Evolutionary conservation across 2,797 vertebrate genomes (phyloP).

Genomic region (Aplochiton taeniatus): DNA sequence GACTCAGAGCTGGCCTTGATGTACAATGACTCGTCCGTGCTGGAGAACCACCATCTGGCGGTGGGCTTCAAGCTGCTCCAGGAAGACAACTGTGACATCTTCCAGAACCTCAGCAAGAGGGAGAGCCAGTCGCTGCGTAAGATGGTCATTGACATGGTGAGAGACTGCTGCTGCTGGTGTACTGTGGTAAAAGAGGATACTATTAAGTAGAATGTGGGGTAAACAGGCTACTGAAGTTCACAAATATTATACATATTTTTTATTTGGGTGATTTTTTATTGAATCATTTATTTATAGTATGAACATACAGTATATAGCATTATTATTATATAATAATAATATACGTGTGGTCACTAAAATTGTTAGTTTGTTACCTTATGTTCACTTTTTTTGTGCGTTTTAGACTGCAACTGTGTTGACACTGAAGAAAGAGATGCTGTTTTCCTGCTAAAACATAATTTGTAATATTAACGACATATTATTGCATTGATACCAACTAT

Average conservation of each 20-base stretch:
- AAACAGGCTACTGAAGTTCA: too few species aligned
- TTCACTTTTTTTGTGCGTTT: too few species aligned
- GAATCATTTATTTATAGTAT: too few species aligned
- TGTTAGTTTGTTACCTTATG: too few species aligned
- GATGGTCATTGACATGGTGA: conserved; percentile 93
- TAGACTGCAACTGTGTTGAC: too few species aligned
- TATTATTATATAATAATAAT: too few species aligned
- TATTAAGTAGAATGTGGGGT: too few species aligned
- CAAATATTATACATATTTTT: not conserved
- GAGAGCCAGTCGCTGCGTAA: conserved; percentile 86
- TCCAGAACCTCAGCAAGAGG: conserved; percentile 88
- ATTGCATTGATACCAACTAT: not conserved
- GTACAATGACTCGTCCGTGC: conserved; percentile 90
- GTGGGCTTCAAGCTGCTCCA: conserved; percentile 94
- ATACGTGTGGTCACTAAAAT: too few species aligned
- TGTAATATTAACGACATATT: not conserved
- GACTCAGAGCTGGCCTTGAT: conserved; percentile 92
- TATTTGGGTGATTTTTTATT: not conserved
- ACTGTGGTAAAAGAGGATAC: too few species aligned
- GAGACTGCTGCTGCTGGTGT: conserved; percentile 21
- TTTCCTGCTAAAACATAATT: too few species aligned
- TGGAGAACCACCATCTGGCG: conserved; percentile 93
- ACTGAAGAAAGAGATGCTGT: too few species aligned
- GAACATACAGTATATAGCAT: too few species aligned
- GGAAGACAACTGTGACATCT: conserved; percentile 91